Percentiles rank a stretch among this genome's conserved stretches.
These are phyloP conservation scores for Allophyes oxyacanthae DNA, from an alignment of 2,888 invertebrate genomes.

Conservation along the genomic window DNA sequence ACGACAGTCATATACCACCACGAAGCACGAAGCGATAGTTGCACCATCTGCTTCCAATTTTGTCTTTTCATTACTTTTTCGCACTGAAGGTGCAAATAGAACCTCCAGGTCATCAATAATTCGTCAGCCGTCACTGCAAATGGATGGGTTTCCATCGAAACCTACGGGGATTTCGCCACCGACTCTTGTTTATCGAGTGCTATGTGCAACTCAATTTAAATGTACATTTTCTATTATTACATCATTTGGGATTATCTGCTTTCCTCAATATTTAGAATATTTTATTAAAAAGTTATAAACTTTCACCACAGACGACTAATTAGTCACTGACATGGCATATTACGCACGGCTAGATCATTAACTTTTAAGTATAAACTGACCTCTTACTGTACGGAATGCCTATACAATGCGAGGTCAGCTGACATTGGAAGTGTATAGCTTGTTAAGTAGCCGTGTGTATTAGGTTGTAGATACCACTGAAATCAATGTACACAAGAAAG, in stretches of 20 bases:
- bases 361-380: no score
- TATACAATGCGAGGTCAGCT: no score
- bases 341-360: no score
- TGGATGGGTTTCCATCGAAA: constrained; percentile 61
- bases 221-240: constrained; percentile 25
- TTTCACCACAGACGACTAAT: no score
- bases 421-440: no score
- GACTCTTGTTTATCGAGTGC: constrained; percentile 23
- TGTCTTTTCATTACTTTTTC: constrained; percentile 33
- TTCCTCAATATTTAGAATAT: constrained; percentile 1
- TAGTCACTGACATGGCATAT: no score
- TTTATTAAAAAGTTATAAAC: no score
- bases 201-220: constrained; percentile 20
- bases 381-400: no score
- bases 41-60: constrained; percentile 1
- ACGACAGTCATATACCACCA: no score
- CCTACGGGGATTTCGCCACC: constrained; percentile 57
- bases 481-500: constrained; percentile 5
- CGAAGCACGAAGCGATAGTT: neutral
- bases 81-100: constrained; percentile 48
- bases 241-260: constrained; percentile 9
- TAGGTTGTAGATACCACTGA: neutral
- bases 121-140: constrained; percentile 61
- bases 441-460: no score
- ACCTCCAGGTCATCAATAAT: constrained; percentile 67